Conservation (phyloP, 2,888 invertebrate genomes). For the Lycaena phlaeas region DNA sequence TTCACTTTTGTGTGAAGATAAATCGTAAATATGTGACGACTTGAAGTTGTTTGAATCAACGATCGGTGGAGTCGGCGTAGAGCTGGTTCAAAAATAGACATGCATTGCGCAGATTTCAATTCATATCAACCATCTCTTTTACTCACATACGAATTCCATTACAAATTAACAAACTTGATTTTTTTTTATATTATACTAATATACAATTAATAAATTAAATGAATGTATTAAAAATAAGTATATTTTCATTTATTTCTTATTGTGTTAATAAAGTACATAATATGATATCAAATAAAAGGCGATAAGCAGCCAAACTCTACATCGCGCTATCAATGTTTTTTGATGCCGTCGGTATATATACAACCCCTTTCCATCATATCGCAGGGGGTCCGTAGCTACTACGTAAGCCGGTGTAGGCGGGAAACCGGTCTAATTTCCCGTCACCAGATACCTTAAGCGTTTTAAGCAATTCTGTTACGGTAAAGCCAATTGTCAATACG, state of each 20-base stretch:
- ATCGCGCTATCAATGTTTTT: constrained; percentile 47
- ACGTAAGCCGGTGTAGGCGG: constrained; percentile 54
- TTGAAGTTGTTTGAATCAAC: constrained; percentile 33
- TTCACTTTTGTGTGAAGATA: too few relatives aligned
- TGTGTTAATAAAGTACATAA: too few relatives aligned
- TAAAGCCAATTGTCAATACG: constrained; percentile 28
- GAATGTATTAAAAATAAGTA: constrained; percentile 26
- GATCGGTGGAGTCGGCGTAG: not conserved
- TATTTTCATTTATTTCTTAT: too few relatives aligned
- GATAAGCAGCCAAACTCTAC: too few relatives aligned
- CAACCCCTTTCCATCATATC: rapidly evolving
- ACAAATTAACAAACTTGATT: not conserved
- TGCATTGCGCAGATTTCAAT: not conserved
- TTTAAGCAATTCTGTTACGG: constrained; percentile 53
- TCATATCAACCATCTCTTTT: not conserved
- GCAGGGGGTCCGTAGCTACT: constrained; percentile 67
- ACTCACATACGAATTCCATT: not conserved
- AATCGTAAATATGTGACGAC: too few relatives aligned
- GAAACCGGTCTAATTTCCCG: constrained; percentile 60
- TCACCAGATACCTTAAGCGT: constrained; percentile 39
- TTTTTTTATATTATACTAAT: not conserved
- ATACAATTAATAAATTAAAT: not conserved
- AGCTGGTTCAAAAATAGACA: not conserved
- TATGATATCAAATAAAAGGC: too few relatives aligned
- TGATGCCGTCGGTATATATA: constrained; percentile 21